These are phyloP conservation scores for Platycheirus rosarum DNA, from an alignment of 2,888 invertebrate genomes.

Conservation along the genomic window DNA sequence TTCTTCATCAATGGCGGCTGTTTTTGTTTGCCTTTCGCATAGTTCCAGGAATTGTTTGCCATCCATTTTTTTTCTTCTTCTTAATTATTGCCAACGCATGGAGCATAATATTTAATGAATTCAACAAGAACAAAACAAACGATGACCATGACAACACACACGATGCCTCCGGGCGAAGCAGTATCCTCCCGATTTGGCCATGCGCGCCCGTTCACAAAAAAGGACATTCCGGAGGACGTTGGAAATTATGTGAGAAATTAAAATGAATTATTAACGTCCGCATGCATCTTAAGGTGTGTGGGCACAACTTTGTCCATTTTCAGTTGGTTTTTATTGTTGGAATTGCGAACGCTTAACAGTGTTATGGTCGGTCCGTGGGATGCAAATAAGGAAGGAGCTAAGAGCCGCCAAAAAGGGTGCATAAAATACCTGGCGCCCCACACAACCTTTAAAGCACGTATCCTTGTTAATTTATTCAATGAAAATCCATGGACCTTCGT, in stretches of 20 bases:
- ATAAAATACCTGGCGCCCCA: constrained; percentile 27
- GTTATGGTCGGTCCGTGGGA: constrained; percentile 8
- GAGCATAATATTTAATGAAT: constrained; percentile 70
- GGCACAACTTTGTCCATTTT: constrained; percentile 67
- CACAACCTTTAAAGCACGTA: constrained; percentile 61
- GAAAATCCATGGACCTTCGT: constrained; percentile 64
- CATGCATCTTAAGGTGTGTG: constrained; percentile 72
- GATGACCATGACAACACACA: too few species aligned
- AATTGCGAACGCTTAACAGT: constrained; percentile 58
- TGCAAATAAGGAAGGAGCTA: constrained; percentile 50
- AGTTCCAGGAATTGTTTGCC: constrained; percentile 49
- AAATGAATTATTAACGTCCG: constrained; percentile 71
- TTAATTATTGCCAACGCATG: constrained; percentile 68
- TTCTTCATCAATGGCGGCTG: neutral
- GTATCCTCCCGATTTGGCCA: neutral
- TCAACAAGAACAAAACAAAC: constrained; percentile 7
- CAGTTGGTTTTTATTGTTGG: neutral
- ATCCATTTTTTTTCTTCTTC: constrained; percentile 65
- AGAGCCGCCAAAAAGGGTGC: constrained; percentile 23
- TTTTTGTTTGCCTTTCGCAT: neutral
- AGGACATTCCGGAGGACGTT: constrained; percentile 55
- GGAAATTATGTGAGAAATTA: constrained; percentile 71
- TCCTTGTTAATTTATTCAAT: constrained; percentile 70
- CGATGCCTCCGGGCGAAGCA: constrained; percentile 3
- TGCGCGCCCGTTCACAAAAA: neutral